Evolutionary conservation across 1,140 invertebrate species (phyloP).

Genomic region (silkworm (Bombyx mori)): DNA sequence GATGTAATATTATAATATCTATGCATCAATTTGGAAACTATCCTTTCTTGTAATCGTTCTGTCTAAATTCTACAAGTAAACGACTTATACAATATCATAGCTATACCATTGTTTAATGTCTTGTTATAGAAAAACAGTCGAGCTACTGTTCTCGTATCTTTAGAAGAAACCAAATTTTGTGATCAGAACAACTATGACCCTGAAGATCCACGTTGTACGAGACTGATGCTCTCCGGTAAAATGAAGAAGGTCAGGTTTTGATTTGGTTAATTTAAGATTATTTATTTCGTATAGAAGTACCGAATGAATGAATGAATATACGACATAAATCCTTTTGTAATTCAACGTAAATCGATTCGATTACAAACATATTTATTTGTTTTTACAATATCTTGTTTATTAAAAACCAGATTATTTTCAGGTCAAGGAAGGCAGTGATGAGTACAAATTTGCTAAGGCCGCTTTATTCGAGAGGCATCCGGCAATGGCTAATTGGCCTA

Average conservation of each 20-base stretch:
- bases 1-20: no score
- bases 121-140: slow-evolving; percentile 74
- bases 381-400: background rate
- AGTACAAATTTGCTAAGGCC: slow-evolving; percentile 74
- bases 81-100: no score
- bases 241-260: slow-evolving; percentile 73
- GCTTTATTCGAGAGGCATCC: slow-evolving; percentile 81
- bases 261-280: background rate
- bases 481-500: slow-evolving; percentile 75
- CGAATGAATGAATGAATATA: no score
- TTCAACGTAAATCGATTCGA: no score
- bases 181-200: slow-evolving; percentile 76
- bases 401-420: slow-evolving; percentile 32
- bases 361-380: no score
- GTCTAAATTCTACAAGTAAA: no score
- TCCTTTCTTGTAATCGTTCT: no score
- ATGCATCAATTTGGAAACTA: no score
- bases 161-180: slow-evolving; percentile 81
- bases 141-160: slow-evolving; percentile 76
- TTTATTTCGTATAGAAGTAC: background rate
- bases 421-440: slow-evolving; percentile 72
- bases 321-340: no score
- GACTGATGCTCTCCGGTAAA: slow-evolving; percentile 80
- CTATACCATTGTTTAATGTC: background rate
- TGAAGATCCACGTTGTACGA: slow-evolving; percentile 85